These are phyloP conservation scores for Drosophila austrosaltans DNA, from an alignment of 2,888 invertebrate genomes.

Conservation along the genomic window DNA sequence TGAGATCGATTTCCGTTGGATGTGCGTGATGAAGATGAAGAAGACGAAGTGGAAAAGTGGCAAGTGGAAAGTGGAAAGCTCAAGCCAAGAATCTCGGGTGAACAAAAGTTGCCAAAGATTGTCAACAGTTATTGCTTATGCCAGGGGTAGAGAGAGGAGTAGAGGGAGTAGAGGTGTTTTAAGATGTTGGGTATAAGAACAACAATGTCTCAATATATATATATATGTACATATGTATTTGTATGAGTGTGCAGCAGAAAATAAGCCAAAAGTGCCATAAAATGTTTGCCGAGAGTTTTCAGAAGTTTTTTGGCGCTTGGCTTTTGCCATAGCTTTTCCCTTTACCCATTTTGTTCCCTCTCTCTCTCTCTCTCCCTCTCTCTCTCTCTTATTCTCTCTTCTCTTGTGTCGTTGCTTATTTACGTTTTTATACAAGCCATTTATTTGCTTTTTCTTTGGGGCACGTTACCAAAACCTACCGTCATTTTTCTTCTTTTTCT, in stretches of 20 bases:
- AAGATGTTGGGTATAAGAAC: constrained; percentile 4
- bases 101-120: constrained; percentile 71
- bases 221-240: constrained; percentile 32
- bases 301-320: constrained; percentile 49
- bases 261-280: constrained; percentile 77
- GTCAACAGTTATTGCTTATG: constrained; percentile 75
- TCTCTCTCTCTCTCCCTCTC: background rate
- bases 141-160: background rate
- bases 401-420: constrained; percentile 59
- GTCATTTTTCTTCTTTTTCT: constrained; percentile 35
- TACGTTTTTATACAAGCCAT: constrained; percentile 71
- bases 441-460: constrained; percentile 58
- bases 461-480: constrained; percentile 31
- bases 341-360: background rate
- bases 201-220: constrained; percentile 34
- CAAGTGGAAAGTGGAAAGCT: constrained; percentile 8
- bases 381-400: constrained; percentile 34
- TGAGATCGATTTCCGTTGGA: constrained; percentile 74
- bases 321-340: constrained; percentile 28
- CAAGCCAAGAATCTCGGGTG: constrained; percentile 46
- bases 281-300: constrained; percentile 72
- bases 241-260: constrained; percentile 55
- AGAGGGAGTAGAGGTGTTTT: background rate
- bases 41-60: background rate
- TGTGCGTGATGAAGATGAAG: constrained; percentile 64